These are phyloP conservation scores for Ceratina calcarata DNA, from an alignment of 1,140 invertebrate species.

Conservation along the genomic window DNA sequence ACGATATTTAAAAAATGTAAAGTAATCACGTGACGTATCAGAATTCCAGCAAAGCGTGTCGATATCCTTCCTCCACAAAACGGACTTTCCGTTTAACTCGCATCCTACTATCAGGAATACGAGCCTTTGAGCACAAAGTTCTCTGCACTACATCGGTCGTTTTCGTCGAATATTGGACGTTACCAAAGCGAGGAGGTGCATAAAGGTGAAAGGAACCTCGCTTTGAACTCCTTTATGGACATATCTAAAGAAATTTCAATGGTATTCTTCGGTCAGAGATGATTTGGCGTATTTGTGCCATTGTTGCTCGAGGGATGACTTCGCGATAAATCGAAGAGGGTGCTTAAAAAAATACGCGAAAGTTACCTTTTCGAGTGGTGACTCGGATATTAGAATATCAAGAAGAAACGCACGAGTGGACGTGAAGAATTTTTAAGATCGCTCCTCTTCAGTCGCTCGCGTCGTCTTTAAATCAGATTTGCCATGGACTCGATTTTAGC, in stretches of 20 bases:
- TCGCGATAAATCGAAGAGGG: not conserved
- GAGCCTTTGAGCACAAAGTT: no score
- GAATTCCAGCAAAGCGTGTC: not conserved
- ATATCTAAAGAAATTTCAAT: not conserved
- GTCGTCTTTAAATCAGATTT: not conserved
- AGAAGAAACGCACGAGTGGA: not conserved
- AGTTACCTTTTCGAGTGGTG: not conserved
- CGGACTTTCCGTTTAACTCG: not conserved
- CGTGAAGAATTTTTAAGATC: not conserved
- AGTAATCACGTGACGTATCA: not conserved
- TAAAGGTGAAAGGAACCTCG: not conserved
- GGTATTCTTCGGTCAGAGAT: not conserved
- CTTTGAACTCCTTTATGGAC: not conserved
- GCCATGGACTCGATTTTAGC: not conserved
- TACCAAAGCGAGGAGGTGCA: no score
- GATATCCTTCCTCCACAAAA: not conserved
- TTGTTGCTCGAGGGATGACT: not conserved
- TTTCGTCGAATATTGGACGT: no score
- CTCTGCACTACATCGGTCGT: no score
- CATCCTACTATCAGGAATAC: no score
- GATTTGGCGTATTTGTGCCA: not conserved
- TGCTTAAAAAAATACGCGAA: conserved; percentile 12
- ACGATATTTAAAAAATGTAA: not conserved
- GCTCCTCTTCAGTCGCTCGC: not conserved
- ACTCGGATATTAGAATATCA: conserved; percentile 2